These are phyloP conservation scores for Dyspetes luteomarginatus DNA, from an alignment of 2,888 invertebrate species.

Conservation along the genomic window DNA sequence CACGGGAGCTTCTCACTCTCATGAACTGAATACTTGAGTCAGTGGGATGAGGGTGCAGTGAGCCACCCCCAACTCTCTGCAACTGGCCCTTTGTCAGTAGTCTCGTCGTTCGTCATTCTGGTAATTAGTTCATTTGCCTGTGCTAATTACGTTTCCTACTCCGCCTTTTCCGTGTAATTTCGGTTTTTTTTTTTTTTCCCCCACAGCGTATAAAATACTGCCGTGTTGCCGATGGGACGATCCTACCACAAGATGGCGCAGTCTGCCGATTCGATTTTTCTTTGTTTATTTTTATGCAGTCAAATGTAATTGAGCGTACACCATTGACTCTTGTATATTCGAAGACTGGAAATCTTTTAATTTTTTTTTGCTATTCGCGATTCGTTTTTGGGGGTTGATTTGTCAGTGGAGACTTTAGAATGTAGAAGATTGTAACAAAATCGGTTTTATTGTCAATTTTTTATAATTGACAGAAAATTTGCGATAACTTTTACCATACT, in stretches of 20 bases:
- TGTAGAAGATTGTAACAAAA: no score
- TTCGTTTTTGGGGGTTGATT: no score
- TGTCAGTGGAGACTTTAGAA: no score
- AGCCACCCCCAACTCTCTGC: constrained; percentile 17
- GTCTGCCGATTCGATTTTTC: not conserved
- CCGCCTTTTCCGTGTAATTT: not conserved
- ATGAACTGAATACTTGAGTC: not conserved
- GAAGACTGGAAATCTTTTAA: no score
- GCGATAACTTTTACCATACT: no score
- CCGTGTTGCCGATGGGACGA: not conserved
- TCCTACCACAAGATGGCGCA: not conserved
- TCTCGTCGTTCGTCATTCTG: constrained; percentile 77
- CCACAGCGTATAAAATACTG: not conserved
- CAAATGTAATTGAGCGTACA: not conserved
- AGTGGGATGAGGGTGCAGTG: constrained; percentile 26
- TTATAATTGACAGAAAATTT: no score
- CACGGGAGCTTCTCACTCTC: not conserved
- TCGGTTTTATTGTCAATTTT: no score
- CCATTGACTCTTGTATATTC: no score
- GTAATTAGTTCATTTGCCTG: constrained; percentile 82
- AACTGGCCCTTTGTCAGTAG: constrained; percentile 75
- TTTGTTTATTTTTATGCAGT: not conserved
- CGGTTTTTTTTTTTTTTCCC: constrained; percentile 6
- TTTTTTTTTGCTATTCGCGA: no score
- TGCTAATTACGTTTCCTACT: constrained; percentile 79